Conservation (phyloP, 2,797 vertebrate species). For the Hyperoplus immaculatus region DNA sequence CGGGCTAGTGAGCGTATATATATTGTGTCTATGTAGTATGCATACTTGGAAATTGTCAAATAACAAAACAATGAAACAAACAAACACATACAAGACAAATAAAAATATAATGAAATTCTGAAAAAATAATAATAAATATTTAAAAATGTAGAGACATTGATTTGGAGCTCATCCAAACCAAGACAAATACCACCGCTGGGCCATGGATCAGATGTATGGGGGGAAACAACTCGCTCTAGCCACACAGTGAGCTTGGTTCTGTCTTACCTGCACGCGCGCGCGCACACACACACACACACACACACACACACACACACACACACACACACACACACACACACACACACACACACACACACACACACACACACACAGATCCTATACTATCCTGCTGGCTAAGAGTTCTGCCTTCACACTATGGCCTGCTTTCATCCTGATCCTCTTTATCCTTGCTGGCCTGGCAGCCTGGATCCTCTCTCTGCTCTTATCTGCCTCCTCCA, state of each 20-base stretch:
- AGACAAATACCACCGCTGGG: background rate
- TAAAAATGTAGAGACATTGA: background rate
- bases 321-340: constrained; percentile 8
- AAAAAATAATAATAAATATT: background rate
- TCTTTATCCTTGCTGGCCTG: constrained; percentile 76
- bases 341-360: background rate
- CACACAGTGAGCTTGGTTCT: constrained; percentile 10
- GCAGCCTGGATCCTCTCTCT: constrained; percentile 70
- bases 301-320: constrained; percentile 22
- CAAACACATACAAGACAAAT: background rate
- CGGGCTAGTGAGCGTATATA: background rate
- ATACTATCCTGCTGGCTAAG: constrained; percentile 64
- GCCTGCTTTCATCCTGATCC: constrained; percentile 75
- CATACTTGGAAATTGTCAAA: background rate
- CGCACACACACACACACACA: background rate
- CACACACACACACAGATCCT: constrained; percentile 38
- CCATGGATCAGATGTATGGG: constrained; percentile 28
- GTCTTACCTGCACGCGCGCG: constrained; percentile 30
- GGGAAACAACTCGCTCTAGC: constrained; percentile 26
- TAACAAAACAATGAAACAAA: background rate
- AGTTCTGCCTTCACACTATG: constrained; percentile 66
- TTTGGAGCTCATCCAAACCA: no score
- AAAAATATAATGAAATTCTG: background rate
- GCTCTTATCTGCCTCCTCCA: constrained; percentile 77
- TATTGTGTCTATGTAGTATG: no score